A percentile compares a stretch with the other conserved stretches of the same genome.
Conservation (phyloP, 2,888 invertebrate species). For the Tipula unca region DNA sequence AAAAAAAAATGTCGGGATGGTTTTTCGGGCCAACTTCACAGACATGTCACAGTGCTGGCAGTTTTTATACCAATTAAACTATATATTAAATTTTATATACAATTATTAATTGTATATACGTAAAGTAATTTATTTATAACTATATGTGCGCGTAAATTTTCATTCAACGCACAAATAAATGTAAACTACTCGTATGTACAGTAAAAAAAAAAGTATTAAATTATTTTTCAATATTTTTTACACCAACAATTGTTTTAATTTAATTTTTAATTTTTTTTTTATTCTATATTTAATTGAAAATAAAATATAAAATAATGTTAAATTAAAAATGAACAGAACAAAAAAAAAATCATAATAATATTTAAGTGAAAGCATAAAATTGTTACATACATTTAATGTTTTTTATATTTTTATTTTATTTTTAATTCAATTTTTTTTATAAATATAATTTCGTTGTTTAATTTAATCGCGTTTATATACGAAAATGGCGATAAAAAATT, state of each 20-base stretch:
- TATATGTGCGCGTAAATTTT: background rate
- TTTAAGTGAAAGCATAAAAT: conserved; percentile 3
- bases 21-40: no score
- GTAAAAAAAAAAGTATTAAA: background rate
- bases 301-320: background rate
- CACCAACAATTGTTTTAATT: background rate
- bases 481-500: background rate
- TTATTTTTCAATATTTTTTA: background rate
- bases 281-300: background rate
- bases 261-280: no score
- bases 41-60: no score
- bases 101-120: no score
- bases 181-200: background rate
- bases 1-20: no score
- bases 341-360: background rate
- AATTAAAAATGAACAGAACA: background rate
- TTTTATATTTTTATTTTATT: background rate
- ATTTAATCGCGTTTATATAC: background rate
- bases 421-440: background rate
- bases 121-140: no score
- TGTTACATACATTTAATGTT: background rate
- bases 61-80: no score
- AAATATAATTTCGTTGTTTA: background rate
- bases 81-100: no score
- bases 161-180: background rate